Evolutionary conservation across 2,888 invertebrate species (phyloP).

Genomic region (Synergus japonicus): DNA sequence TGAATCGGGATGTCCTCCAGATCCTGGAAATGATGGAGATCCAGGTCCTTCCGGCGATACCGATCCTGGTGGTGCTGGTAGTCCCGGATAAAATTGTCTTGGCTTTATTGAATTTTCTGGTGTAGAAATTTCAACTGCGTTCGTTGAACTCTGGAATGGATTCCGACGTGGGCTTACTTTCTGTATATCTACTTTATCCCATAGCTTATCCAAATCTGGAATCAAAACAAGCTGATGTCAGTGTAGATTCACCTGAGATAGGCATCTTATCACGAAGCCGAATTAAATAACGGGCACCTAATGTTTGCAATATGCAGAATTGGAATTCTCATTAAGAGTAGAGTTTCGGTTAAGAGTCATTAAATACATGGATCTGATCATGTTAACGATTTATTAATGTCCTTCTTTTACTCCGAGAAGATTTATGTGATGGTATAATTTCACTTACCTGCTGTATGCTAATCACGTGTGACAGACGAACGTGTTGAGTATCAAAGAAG

Average conservation of each 20-base stretch:
- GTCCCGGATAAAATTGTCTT: constrained; percentile 63
- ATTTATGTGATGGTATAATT: background rate
- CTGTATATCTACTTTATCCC: constrained; percentile 65
- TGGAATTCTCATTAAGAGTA: background rate
- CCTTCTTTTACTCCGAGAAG: background rate
- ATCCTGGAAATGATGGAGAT: constrained; percentile 48
- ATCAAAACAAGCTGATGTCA: constrained; percentile 27
- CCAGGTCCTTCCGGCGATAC: constrained; percentile 54
- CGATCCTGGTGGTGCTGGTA: constrained; percentile 76
- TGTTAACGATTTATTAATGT: constrained; percentile 2
- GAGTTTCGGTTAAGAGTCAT: background rate
- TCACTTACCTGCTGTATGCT: background rate
- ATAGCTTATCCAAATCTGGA: constrained; percentile 60
- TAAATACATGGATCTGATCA: background rate
- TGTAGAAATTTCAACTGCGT: constrained; percentile 46
- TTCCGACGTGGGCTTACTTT: constrained; percentile 60
- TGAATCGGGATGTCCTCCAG: constrained; percentile 49
- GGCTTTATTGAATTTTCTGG: constrained; percentile 44
- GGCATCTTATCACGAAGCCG: background rate
- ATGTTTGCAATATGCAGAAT: background rate
- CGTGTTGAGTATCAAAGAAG: constrained; percentile 11
- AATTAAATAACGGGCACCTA: background rate
- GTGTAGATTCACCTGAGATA: background rate
- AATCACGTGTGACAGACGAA: constrained; percentile 20
- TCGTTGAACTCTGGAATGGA: constrained; percentile 51